Percentiles rank a stretch among this genome's conserved stretches.
Evolutionary conservation across 2,888 invertebrate species (phyloP).

Genomic region (Sialis fuliginosa): DNA sequence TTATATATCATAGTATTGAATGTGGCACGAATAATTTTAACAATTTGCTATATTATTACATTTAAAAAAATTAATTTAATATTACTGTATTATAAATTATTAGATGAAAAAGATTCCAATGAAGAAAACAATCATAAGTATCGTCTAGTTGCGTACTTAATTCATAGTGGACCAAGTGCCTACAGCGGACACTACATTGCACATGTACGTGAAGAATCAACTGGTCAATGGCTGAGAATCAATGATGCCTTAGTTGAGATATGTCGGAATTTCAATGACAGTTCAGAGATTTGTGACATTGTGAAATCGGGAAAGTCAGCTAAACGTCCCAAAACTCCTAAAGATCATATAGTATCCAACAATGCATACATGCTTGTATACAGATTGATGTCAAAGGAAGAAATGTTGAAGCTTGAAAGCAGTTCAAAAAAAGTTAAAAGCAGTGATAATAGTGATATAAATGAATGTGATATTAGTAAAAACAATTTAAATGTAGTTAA

Average conservation of each 20-base stretch:
- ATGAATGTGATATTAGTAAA: background rate
- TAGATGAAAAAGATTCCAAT: constrained; percentile 1
- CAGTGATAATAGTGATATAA: background rate
- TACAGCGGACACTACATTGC: constrained; percentile 48
- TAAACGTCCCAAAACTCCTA: constrained; percentile 22
- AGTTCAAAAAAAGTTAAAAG: no score
- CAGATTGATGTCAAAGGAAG: constrained; percentile 15
- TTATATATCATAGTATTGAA: no score
- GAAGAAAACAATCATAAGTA: constrained; percentile 23
- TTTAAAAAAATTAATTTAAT: no score
- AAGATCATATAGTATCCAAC: constrained; percentile 31
- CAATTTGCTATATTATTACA: no score
- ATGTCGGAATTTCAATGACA: background rate
- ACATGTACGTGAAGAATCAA: constrained; percentile 21
- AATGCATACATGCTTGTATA: constrained; percentile 47
- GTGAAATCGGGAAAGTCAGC: constrained; percentile 10
- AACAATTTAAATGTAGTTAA: background rate
- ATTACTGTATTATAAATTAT: no score
- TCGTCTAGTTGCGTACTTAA: constrained; percentile 41
- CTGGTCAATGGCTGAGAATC: constrained; percentile 42
- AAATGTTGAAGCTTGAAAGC: background rate
- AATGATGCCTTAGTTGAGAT: constrained; percentile 36
- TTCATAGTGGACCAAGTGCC: constrained; percentile 44
- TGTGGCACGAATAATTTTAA: no score
- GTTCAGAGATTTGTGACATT: no score